A percentile compares a stretch with the other conserved stretches of the same genome.
Conservation (phyloP, 2,113 vertebrate species). For the Mola mola region DNA sequence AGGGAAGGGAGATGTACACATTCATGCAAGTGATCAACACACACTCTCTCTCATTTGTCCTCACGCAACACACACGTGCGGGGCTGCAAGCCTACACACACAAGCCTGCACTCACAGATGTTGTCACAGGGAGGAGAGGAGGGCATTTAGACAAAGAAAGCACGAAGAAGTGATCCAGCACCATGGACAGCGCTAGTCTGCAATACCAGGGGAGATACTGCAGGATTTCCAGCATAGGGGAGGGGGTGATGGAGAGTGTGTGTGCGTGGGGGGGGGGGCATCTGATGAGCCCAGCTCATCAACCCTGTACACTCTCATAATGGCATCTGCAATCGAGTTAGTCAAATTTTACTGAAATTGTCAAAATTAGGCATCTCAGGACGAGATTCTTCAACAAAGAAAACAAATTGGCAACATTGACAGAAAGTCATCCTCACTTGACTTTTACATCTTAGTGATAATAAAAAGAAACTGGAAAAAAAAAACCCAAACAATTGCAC, state of each 20-base stretch:
- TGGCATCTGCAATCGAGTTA: slow-evolving; percentile 6
- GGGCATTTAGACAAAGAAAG: slow-evolving; percentile 8
- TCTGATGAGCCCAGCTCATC: slow-evolving; percentile 36
- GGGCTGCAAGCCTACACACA: not conserved
- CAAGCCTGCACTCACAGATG: not conserved
- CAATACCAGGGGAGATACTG: slow-evolving; percentile 18
- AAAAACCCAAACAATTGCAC: slow-evolving; percentile 25
- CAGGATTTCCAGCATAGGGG: not conserved
- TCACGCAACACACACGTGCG: not conserved
- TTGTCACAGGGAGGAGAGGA: not conserved
- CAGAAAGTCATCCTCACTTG: slow-evolving; percentile 1
- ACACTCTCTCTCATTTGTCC: slow-evolving; percentile 13
- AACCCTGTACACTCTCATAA: slow-evolving; percentile 31
- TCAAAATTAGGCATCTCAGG: slow-evolving; percentile 19
- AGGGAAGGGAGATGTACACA: not conserved
- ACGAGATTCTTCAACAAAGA: not conserved
- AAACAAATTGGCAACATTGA: slow-evolving; percentile 31
- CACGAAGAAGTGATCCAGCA: slow-evolving; percentile 61
- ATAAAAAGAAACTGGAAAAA: not conserved
- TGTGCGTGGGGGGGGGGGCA: not conserved
- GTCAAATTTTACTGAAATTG: slow-evolving; percentile 19
- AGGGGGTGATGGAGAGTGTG: not conserved
- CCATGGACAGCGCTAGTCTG: slow-evolving; percentile 58
- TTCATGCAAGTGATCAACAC: slow-evolving; percentile 49
- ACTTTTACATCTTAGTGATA: slow-evolving; percentile 14